These are phyloP conservation scores for Eubasilissa regina DNA, from an alignment of 1,140 invertebrate species.

Conservation along the genomic window DNA sequence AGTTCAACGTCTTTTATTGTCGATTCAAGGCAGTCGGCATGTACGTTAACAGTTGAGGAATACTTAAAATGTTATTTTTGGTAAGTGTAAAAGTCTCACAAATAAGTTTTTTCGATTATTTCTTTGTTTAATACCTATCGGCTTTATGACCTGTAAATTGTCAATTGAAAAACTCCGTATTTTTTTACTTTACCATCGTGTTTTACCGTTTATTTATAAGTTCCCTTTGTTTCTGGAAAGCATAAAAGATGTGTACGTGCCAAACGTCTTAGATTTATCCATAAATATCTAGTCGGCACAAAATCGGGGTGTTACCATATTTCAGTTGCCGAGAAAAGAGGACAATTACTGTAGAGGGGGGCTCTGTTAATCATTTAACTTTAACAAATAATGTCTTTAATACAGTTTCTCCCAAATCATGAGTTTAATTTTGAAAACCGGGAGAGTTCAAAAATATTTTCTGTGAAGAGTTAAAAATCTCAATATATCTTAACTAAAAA, in stretches of 20 bases:
- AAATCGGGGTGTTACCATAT: slow-evolving; percentile 25
- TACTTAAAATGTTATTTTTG: slow-evolving; percentile 36
- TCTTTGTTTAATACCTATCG: slow-evolving; percentile 44
- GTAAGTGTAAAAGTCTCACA: slow-evolving; percentile 23
- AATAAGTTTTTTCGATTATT: background rate
- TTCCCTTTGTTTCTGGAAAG: background rate
- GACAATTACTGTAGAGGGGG: slow-evolving; percentile 5
- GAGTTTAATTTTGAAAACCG: too few relatives aligned
- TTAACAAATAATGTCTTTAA: too few relatives aligned
- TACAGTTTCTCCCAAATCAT: too few relatives aligned
- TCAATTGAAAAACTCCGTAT: slow-evolving; percentile 16
- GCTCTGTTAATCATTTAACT: background rate
- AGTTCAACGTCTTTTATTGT: slow-evolving; percentile 19
- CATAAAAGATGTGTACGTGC: background rate
- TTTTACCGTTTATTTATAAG: background rate
- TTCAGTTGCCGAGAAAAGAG: slow-evolving; percentile 17
- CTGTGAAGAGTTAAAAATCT: too few relatives aligned
- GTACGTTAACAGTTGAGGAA: slow-evolving; percentile 24
- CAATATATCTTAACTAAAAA: too few relatives aligned
- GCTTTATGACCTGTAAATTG: slow-evolving; percentile 38
- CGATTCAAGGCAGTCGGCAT: slow-evolving; percentile 24
- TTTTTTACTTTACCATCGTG: background rate
- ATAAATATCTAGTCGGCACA: slow-evolving; percentile 18
- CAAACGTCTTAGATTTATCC: slow-evolving; percentile 9
- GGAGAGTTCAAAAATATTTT: too few relatives aligned